Base-by-base conservation (phyloP, 2,888 invertebrate species). In the Perithous albicinctus region DNA sequence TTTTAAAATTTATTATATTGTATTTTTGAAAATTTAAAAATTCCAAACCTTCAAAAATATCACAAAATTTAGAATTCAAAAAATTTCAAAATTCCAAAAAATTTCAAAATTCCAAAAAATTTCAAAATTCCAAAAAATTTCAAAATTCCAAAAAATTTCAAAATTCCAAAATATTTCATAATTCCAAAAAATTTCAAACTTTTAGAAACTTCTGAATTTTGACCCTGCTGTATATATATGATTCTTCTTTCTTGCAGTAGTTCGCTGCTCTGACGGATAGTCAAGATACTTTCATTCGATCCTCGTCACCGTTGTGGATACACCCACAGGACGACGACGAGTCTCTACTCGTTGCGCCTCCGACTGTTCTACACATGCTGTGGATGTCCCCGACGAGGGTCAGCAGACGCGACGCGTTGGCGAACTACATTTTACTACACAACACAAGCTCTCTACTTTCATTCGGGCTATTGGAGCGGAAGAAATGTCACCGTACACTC, bases 361-460 rank as follows among this genome's bases (percentile, higher is more conserved):
- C 59, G 43, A 43, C 64, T 64, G 64, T 64, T 43, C 43, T 69
- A 69, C 54, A 26, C 54, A 56, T 56, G 54, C 54, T 56, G 54
- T n/a, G n/a, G n/a, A 69, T 69, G 23, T 38, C 35, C 7, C 23
- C 54, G 54, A 54, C 26, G 69, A 69, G 64, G 64, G 41, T 64
- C 64, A 64, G 54, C 54, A n/a, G 54, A 54, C 54, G 35, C 38
- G 41, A 54, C 41, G 69, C 54, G 54, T 69, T 69, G 38, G 56
- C 69, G 26, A 69, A 54, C 66, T 46, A 48, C 15, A 43, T 43
- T 15, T 15, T 12, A 10, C 6, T 35, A 35, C 35, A 35, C 3
- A 41, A 10, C 2, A 29, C 26, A 15, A 18, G 29, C n/a, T n/a
- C n/a, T n/a, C n/a, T n/a, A n/a, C n/a, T n/a, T 32, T 18, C 8